phyloP scores from a whole-genome alignment of 1,140 invertebrate species.

The Plodia interpunctella region DNA sequence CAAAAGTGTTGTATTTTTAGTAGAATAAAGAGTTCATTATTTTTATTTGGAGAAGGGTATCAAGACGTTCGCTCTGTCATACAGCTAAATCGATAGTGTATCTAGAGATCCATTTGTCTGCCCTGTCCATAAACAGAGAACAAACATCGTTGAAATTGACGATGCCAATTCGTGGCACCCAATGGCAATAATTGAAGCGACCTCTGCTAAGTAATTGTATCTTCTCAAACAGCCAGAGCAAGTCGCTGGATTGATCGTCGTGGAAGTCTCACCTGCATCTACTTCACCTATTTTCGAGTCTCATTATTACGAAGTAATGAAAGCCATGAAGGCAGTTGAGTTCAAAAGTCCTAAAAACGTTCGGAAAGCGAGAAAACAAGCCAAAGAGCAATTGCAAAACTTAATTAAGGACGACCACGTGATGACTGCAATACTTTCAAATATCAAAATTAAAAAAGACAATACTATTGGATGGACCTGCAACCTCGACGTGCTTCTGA shows the following conservation, averaged over 20 bases:
- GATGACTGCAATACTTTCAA: conserved; percentile 37
- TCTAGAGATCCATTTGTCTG: too few species aligned
- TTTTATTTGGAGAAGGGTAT: too few species aligned
- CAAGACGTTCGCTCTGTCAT: too few species aligned
- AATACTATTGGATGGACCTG: conserved; percentile 48
- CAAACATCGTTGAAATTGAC: too few species aligned
- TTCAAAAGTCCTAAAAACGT: conserved; percentile 40
- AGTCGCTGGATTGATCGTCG: conserved; percentile 83
- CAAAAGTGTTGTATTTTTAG: too few species aligned
- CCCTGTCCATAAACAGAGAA: too few species aligned
- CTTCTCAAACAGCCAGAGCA: conserved; percentile 77
- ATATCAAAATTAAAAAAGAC: conserved; percentile 39
- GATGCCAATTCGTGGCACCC: too few species aligned
- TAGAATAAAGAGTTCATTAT: too few species aligned
- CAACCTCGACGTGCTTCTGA: conserved; percentile 46
- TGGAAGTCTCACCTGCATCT: conserved; percentile 85
- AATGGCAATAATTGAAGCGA: too few species aligned
- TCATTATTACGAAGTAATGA: conserved; percentile 75
- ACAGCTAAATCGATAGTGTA: too few species aligned
- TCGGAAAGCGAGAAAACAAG: conserved; percentile 27
- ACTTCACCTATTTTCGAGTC: conserved; percentile 72
- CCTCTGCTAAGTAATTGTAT: not conserved
- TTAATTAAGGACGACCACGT: conserved; percentile 34
- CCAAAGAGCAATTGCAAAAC: conserved; percentile 35
- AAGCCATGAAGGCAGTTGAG: conserved; percentile 73